Conservation (phyloP, 2,888 invertebrate species). For the Diloba caeruleocephala region DNA sequence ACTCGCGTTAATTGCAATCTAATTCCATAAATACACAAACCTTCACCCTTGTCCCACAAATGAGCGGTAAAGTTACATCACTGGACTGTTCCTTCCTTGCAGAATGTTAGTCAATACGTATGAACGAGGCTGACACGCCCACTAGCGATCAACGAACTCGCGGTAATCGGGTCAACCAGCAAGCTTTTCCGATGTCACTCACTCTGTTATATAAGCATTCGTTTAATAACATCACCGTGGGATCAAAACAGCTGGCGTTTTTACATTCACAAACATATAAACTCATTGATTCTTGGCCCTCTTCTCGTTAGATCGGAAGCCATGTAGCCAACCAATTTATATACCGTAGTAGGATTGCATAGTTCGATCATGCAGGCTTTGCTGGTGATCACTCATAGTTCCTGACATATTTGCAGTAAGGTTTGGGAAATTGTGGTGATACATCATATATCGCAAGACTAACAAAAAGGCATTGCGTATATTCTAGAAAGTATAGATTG, state of each 20-base stretch:
- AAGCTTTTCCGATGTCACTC: constrained; percentile 26
- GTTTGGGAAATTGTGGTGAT: no score
- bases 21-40: constrained; percentile 1
- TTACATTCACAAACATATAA: background rate
- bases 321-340: no score
- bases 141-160: constrained; percentile 71
- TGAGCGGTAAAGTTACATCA: constrained; percentile 30
- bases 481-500: no score
- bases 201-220: constrained; percentile 42
- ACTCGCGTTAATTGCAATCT: background rate
- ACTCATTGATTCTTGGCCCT: no score
- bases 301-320: no score
- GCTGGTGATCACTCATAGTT: no score
- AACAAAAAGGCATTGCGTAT: no score
- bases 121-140: constrained; percentile 66
- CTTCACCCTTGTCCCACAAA: constrained; percentile 1
- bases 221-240: constrained; percentile 20
- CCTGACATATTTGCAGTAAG: no score
- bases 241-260: constrained; percentile 3
- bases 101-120: constrained; percentile 43
- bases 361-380: no score
- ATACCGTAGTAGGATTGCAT: no score
- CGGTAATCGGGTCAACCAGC: constrained; percentile 69
- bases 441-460: no score
- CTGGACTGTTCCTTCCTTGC: constrained; percentile 18